Conservation (phyloP, 2,888 invertebrate species). For the Xestia ashworthii region DNA sequence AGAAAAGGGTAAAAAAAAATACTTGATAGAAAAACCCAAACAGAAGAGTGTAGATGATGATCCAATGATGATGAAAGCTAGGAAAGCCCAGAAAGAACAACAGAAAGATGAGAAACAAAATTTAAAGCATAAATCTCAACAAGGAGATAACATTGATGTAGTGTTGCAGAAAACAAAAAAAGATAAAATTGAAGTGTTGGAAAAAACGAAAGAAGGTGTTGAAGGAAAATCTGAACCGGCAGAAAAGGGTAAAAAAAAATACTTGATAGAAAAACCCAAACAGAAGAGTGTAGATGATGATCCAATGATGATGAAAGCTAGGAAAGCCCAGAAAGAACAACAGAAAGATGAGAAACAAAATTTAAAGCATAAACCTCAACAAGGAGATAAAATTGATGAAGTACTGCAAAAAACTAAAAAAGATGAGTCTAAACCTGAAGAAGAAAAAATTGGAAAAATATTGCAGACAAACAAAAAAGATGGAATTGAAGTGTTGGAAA, state of each 20-base stretch:
- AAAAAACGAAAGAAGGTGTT: neutral
- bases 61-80: neutral
- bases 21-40: slow-evolving; percentile 9
- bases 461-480: too few species aligned
- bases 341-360: neutral
- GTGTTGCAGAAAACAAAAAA: neutral
- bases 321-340: too few species aligned
- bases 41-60: slow-evolving; percentile 6
- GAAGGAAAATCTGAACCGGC: too few species aligned
- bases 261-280: slow-evolving; percentile 8
- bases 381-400: neutral
- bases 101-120: too few species aligned
- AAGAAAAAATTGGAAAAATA: too few species aligned
- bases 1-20: neutral
- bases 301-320: neutral
- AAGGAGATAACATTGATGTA: too few species aligned
- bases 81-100: neutral
- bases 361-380: slow-evolving; percentile 27
- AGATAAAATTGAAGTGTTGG: neutral
- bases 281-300: slow-evolving; percentile 5
- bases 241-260: neutral
- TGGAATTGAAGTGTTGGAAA: too few species aligned
- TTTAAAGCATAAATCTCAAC: too few species aligned
- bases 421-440: too few species aligned
- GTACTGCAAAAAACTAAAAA: too few species aligned